Conservation (phyloP, 2,113 vertebrate species). For the Polypterus bichir region DNA sequence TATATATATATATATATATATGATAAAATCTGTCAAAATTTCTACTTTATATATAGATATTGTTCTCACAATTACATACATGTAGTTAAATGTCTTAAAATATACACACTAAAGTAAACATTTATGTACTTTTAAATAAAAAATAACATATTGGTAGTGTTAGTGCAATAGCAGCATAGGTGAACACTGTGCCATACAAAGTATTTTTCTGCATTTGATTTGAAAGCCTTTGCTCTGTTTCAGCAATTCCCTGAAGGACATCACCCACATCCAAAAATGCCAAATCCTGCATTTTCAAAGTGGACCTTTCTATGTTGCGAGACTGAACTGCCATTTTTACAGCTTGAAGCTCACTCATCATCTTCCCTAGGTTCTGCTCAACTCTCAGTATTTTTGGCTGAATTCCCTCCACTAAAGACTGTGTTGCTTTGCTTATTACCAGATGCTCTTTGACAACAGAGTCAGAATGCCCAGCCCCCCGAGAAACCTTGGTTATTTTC, state of each 20-base stretch:
- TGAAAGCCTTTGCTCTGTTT: slow-evolving; percentile 58
- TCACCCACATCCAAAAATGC: slow-evolving; percentile 37
- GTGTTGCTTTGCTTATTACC: slow-evolving; percentile 46
- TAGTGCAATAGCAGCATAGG: slow-evolving; percentile 54
- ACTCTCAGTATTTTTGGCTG: slow-evolving; percentile 46
- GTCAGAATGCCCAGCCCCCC: slow-evolving; percentile 41
- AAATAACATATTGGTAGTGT: slow-evolving; percentile 68
- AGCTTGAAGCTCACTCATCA: slow-evolving; percentile 40
- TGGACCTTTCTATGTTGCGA: slow-evolving; percentile 18
- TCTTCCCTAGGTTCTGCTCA: slow-evolving; percentile 37
- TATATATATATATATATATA: too few species aligned
- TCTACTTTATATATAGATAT: too few species aligned
- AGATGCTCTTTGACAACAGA: slow-evolving; percentile 54
- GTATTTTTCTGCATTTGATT: slow-evolving; percentile 59
- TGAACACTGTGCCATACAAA: slow-evolving; percentile 59
- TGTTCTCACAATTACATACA: too few species aligned
- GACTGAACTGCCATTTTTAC: slow-evolving; percentile 37
- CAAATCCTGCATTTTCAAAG: slow-evolving; percentile 25
- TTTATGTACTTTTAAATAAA: slow-evolving; percentile 54
- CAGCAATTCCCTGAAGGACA: slow-evolving; percentile 50
- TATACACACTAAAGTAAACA: too few species aligned
- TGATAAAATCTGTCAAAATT: too few species aligned
- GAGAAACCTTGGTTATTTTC: slow-evolving; percentile 14
- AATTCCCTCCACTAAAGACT: slow-evolving; percentile 45
- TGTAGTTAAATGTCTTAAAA: too few species aligned